phyloP scores from a whole-genome alignment of 1,140 invertebrate genomes.

The Leptopilina clavipes region DNA sequence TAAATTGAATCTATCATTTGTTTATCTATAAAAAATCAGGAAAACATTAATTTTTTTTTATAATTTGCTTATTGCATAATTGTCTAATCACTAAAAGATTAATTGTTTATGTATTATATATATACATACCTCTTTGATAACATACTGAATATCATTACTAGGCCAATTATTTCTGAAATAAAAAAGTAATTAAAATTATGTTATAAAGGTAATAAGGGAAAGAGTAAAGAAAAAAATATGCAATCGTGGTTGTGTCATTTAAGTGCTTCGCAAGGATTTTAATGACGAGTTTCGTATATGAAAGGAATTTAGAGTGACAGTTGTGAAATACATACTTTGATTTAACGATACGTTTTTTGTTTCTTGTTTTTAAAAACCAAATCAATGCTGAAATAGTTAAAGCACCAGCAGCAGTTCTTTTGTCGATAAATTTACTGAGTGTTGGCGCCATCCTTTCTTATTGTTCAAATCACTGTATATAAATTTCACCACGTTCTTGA shows the following conservation, averaged over 20 bases:
- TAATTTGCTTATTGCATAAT: too few relatives aligned
- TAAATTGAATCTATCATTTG: too few relatives aligned
- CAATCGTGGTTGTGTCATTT: conserved; percentile 36
- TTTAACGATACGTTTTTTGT: conserved; percentile 66
- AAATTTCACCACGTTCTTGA: conserved; percentile 20
- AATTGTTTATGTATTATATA: not conserved
- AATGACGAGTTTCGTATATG: not conserved
- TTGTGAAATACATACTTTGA: conserved; percentile 57
- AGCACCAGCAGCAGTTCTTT: conserved; percentile 75
- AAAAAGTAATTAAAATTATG: conserved; percentile 34
- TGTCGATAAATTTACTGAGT: conserved; percentile 78
- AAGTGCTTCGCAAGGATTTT: not conserved
- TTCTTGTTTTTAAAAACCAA: conserved; percentile 75
- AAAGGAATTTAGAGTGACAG: conserved; percentile 19
- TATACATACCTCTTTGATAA: conserved; percentile 80
- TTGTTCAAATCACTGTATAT: not conserved
- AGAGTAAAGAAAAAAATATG: conserved; percentile 15
- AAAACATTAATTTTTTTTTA: too few relatives aligned
- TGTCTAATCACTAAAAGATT: not conserved
- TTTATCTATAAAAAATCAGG: too few relatives aligned
- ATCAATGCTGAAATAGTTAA: conserved; percentile 75
- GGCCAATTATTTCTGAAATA: conserved; percentile 64
- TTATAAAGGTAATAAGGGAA: conserved; percentile 24
- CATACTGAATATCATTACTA: conserved; percentile 82
- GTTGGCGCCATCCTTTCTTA: conserved; percentile 76